These are phyloP conservation scores for Protodeltote pygarga DNA, from an alignment of 2,888 invertebrate species.

Conservation along the genomic window DNA sequence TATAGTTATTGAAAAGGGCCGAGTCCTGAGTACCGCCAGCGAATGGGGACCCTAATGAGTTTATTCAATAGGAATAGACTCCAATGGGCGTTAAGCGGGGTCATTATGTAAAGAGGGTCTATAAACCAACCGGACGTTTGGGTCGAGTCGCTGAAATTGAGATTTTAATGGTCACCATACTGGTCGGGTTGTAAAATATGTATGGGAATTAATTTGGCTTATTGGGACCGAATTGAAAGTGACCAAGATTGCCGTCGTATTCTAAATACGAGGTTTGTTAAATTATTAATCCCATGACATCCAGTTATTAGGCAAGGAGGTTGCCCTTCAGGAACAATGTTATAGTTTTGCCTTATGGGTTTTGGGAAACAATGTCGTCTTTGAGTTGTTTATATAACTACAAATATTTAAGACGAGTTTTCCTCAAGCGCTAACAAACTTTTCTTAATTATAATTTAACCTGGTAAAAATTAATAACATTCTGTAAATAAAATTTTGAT, in stretches of 20 bases:
- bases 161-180: conserved; percentile 35
- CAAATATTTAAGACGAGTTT: too few relatives aligned
- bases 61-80: conserved; percentile 49
- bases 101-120: conserved; percentile 42
- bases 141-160: conserved; percentile 34
- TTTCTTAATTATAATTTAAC: too few relatives aligned
- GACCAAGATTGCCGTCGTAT: conserved; percentile 1
- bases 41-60: conserved; percentile 46
- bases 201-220: conserved; percentile 8
- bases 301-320: too few relatives aligned
- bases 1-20: conserved; percentile 28
- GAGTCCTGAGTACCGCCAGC: conserved; percentile 23
- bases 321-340: too few relatives aligned
- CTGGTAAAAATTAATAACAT: too few relatives aligned
- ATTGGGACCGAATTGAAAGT: not conserved
- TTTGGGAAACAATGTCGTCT: too few relatives aligned
- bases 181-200: conserved; percentile 25
- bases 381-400: too few relatives aligned
- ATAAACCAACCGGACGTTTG: conserved; percentile 39
- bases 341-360: too few relatives aligned
- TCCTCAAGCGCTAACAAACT: too few relatives aligned
- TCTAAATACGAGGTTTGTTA: not conserved
- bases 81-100: conserved; percentile 39
- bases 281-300: too few relatives aligned
- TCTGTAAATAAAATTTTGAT: too few relatives aligned